Evolutionary conservation across 2,113 vertebrate genomes (phyloP).

Genomic region (Numenius arquata): DNA sequence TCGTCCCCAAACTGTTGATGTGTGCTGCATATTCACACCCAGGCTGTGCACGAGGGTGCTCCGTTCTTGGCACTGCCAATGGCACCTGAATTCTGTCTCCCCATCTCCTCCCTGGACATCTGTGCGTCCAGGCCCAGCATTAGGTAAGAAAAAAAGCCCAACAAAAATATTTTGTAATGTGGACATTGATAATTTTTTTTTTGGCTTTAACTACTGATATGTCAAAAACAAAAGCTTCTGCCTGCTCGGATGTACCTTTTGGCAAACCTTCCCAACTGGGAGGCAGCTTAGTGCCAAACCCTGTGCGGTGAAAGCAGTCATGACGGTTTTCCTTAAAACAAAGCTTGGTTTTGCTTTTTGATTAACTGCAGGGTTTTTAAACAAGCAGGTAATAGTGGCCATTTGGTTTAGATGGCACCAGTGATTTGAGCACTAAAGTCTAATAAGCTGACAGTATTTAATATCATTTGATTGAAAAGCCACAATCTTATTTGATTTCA

Average conservation of each 20-base stretch:
- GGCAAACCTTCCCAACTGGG: neutral
- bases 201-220: neutral
- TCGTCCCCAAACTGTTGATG: neutral
- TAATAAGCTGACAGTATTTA: neutral
- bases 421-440: neutral
- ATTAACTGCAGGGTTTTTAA: neutral
- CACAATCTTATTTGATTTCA: neutral
- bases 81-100: neutral
- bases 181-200: neutral
- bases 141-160: neutral
- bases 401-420: neutral
- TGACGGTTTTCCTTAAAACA: neutral
- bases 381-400: neutral
- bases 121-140: neutral
- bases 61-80: neutral
- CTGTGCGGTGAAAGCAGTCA: neutral
- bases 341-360: neutral
- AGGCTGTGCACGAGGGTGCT: neutral
- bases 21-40: neutral
- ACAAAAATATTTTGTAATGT: neutral
- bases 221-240: neutral
- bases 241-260: neutral
- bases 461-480: neutral
- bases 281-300: neutral
- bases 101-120: neutral